phyloP scores from a whole-genome alignment of 2,797 vertebrate genomes.

The Muscicapa comitata region DNA sequence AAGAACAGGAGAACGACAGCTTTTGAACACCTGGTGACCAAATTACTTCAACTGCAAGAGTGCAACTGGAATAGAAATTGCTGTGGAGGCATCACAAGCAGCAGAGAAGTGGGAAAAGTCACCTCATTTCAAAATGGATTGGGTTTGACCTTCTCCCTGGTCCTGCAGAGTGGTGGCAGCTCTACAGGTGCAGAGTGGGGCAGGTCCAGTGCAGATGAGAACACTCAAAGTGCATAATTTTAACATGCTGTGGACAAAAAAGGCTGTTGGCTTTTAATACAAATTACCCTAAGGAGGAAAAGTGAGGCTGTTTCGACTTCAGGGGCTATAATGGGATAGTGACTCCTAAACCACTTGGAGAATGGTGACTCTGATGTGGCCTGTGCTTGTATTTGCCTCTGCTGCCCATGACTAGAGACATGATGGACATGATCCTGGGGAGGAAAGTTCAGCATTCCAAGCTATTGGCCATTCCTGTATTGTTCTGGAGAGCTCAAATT shows the following conservation, averaged over 20 bases:
- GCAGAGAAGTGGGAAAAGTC: not conserved
- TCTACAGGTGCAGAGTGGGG: not conserved
- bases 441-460: not conserved
- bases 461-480: not conserved
- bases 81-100: not conserved
- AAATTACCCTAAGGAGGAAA: not conserved
- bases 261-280: not conserved
- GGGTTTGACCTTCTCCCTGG: not conserved
- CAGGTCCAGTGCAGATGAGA: not conserved
- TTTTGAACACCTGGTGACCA: not conserved
- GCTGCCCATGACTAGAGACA: not conserved
- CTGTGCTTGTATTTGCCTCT: not conserved
- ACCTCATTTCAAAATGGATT: not conserved
- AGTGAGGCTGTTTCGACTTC: not conserved
- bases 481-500: not conserved
- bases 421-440: accelerated
- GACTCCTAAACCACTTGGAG: not conserved
- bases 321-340: not conserved
- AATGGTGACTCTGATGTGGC: not conserved
- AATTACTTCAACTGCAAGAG: not conserved
- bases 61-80: not conserved
- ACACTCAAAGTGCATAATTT: accelerated
- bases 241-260: not conserved
- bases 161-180: not conserved
- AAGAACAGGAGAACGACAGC: not conserved